phyloP scores from a whole-genome alignment of 2,113 vertebrate species.

The Podarcis muralis region DNA sequence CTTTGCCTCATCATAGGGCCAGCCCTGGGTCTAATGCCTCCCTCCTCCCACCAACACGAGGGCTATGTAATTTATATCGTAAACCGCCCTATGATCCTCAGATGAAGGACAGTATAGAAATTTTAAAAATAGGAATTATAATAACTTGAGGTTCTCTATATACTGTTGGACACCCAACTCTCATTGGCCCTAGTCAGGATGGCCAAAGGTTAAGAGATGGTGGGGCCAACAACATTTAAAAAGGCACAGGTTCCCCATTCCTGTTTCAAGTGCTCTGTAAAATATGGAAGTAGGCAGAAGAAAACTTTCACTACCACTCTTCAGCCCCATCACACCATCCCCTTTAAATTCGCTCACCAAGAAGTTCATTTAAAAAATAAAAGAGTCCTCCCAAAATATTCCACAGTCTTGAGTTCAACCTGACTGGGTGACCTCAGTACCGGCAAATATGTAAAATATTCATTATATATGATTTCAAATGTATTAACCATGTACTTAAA shows the following conservation, averaged over 20 bases:
- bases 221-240: not conserved
- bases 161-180: not conserved
- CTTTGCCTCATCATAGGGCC: too few relatives aligned
- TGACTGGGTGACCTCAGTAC: not conserved
- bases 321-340: not conserved
- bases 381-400: not conserved
- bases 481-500: not conserved
- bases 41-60: not conserved
- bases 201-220: not conserved
- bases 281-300: not conserved
- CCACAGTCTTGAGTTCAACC: not conserved
- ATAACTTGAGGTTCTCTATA: not conserved
- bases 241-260: not conserved
- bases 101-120: too few relatives aligned
- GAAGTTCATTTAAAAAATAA: not conserved
- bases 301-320: not conserved
- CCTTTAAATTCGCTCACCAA: not conserved
- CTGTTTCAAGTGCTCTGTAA: not conserved
- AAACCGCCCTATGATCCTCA: too few relatives aligned
- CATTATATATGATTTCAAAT: not conserved
- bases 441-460: not conserved
- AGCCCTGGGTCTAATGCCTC: not conserved
- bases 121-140: too few relatives aligned
- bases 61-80: too few relatives aligned
- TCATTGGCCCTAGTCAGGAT: not conserved